phyloP scores from a whole-genome alignment of 2,888 invertebrate genomes.

The Imbricaverruca yamaguchii region DNA sequence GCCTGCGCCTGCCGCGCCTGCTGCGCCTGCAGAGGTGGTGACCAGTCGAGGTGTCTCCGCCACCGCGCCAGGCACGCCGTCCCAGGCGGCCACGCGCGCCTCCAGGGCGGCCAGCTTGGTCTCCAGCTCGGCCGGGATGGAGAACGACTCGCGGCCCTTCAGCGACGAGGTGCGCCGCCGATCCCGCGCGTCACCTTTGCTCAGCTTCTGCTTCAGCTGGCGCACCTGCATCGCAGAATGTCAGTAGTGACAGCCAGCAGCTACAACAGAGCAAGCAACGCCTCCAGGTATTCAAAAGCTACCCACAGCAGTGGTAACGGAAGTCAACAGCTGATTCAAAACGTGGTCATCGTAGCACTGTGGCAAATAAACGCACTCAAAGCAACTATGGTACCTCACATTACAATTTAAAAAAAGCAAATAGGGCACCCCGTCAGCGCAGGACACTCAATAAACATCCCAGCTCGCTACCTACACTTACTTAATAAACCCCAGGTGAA shows the following conservation, averaged over 20 bases:
- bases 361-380: too few relatives aligned
- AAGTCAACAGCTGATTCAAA: too few relatives aligned
- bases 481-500: too few relatives aligned
- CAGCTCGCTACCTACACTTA: too few relatives aligned
- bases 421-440: too few relatives aligned
- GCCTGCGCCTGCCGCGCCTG: not conserved
- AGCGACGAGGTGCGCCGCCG: conserved; percentile 72
- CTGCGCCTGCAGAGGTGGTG: not conserved
- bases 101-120: conserved; percentile 74
- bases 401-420: too few relatives aligned
- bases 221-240: conserved; percentile 42
- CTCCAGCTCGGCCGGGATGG: conserved; percentile 73
- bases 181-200: conserved; percentile 65
- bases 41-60: too few relatives aligned
- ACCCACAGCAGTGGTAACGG: too few relatives aligned
- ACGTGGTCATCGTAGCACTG: too few relatives aligned
- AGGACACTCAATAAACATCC: too few relatives aligned
- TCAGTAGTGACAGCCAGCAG: not conserved
- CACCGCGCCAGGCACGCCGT: conserved; percentile 34
- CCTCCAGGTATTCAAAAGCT: not conserved
- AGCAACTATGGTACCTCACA: too few relatives aligned
- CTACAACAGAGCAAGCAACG: not conserved
- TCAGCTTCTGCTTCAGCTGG: conserved; percentile 67
- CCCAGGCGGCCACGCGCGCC: conserved; percentile 53
- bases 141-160: conserved; percentile 61